Percentiles rank a stretch among this genome's conserved stretches.
Conservation (phyloP, 2,797 vertebrate species). For the Meriones psammophilus region DNA sequence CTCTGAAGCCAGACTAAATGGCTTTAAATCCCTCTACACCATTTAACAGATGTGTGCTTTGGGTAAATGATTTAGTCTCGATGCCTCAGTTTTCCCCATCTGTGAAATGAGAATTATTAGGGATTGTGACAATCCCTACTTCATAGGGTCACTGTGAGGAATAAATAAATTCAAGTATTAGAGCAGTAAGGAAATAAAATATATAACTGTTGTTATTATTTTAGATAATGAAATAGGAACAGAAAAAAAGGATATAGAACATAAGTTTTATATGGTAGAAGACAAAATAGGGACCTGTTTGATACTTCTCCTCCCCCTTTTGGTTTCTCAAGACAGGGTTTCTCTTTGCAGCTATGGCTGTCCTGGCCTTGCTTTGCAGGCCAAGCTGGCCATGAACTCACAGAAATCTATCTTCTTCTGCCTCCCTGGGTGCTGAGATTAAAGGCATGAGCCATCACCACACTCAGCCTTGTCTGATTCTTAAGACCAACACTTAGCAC, state of each 20-base stretch:
- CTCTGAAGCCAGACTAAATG: slow-evolving; percentile 5
- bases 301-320: too few species aligned
- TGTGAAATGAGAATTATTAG: slow-evolving; percentile 30
- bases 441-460: too few species aligned
- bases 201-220: neutral
- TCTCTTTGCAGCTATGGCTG: too few species aligned
- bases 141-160: neutral
- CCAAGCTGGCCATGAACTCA: too few species aligned
- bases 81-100: slow-evolving; percentile 37
- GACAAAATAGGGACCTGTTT: neutral
- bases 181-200: slow-evolving; percentile 37
- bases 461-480: neutral
- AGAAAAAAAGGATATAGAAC: neutral
- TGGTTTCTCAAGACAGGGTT: too few species aligned
- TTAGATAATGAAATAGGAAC: slow-evolving; percentile 34
- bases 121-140: neutral
- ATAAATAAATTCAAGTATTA: slow-evolving; percentile 24
- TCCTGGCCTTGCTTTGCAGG: too few species aligned
- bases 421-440: too few species aligned
- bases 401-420: too few species aligned
- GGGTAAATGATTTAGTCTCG: neutral
- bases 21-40: neutral
- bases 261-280: neutral
- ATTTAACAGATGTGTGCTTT: neutral
- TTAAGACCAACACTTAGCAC: neutral